A percentile compares a stretch with the other conserved stretches of the same genome.
These are phyloP conservation scores for Podarcis siculus DNA, from an alignment of 2,797 vertebrate species.

Conservation along the genomic window DNA sequence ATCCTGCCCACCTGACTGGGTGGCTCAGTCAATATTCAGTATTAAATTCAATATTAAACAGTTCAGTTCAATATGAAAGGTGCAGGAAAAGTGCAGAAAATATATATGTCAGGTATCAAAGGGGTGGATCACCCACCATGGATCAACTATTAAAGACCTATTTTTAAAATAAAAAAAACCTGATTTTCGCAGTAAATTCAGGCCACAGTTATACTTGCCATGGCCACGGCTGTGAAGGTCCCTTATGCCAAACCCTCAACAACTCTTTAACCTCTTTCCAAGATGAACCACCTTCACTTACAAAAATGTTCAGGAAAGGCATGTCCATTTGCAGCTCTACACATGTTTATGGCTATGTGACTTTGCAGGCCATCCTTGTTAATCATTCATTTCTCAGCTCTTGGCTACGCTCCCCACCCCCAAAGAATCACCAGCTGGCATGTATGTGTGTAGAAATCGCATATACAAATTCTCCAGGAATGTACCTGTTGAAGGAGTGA, in stretches of 20 bases:
- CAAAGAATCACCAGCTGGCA: neutral
- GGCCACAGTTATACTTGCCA: neutral
- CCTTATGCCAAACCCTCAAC: neutral
- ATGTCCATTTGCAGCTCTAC: neutral
- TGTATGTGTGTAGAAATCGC: neutral
- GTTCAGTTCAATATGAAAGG: no score
- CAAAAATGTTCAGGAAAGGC: neutral
- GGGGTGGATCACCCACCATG: neutral
- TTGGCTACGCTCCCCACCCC: neutral
- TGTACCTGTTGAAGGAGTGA: conserved; percentile 94
- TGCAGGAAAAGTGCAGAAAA: no score
- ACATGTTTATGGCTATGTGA: neutral
- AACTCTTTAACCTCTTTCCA: neutral
- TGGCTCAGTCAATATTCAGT: no score
- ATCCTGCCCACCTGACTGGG: no score
- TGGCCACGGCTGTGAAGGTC: neutral
- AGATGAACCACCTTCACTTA: neutral
- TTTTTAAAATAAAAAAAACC: neutral
- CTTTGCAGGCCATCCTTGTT: neutral
- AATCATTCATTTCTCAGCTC: neutral
- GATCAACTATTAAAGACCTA: neutral
- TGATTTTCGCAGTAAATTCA: neutral
- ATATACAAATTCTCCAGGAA: neutral
- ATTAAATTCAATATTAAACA: no score
- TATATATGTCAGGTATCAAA: no score